These are phyloP conservation scores for Sarotherodon lohbergeri DNA, from an alignment of 2,113 vertebrate genomes.

Conservation along the genomic window DNA sequence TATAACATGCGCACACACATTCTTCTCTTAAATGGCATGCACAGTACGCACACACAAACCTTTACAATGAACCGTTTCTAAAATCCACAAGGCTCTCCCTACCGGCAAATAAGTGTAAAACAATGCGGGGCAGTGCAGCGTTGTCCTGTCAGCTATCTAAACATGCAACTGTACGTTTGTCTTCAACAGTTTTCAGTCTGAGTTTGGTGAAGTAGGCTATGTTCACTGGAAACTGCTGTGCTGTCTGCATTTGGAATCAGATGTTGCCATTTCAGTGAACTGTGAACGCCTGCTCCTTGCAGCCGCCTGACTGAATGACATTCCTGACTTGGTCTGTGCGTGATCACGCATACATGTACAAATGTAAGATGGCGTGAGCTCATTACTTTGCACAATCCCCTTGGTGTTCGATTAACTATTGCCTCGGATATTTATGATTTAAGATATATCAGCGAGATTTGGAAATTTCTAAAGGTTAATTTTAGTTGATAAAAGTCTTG, in stretches of 20 bases:
- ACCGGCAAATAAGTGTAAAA: slow-evolving; percentile 46
- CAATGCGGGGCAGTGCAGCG: slow-evolving; percentile 2
- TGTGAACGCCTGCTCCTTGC: slow-evolving; percentile 23
- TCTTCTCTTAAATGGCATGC: neutral
- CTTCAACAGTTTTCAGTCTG: neutral
- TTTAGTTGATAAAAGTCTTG: neutral
- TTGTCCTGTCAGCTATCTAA: neutral
- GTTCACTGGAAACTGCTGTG: slow-evolving; percentile 2
- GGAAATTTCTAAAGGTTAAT: neutral
- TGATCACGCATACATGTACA: neutral
- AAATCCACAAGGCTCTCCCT: slow-evolving; percentile 46
- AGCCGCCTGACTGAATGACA: neutral
- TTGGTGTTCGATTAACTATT: neutral
- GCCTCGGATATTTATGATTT: neutral
- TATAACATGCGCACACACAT: neutral
- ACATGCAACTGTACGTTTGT: neutral
- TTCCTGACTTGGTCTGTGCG: neutral
- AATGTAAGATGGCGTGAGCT: neutral
- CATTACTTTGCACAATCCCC: neutral
- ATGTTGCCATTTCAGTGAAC: slow-evolving; percentile 52
- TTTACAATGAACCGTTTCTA: neutral
- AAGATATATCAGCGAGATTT: neutral
- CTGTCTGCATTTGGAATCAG: slow-evolving; percentile 38
- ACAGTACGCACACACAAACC: neutral
- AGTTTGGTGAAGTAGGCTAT: neutral